Conservation (phyloP, 2,888 invertebrate genomes). For the Agrotis segetum region DNA sequence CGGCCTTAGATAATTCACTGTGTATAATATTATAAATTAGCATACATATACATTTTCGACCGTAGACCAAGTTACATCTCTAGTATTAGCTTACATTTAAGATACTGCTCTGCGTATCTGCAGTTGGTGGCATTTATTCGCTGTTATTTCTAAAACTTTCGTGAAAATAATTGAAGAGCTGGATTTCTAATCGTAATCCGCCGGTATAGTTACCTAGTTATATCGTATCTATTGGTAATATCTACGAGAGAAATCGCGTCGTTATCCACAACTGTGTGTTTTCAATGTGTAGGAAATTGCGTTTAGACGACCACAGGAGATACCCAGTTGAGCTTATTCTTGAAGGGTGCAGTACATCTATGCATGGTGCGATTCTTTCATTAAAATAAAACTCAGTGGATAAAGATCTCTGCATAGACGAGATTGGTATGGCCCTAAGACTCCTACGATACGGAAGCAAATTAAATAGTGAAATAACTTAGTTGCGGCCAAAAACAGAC, state of each 20-base stretch:
- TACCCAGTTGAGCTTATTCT: not conserved
- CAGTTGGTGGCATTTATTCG: slow-evolving; percentile 23
- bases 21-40: slow-evolving; percentile 35
- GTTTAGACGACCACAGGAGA: slow-evolving; percentile 1
- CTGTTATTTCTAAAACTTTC: slow-evolving; percentile 8
- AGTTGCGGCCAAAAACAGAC: not conserved
- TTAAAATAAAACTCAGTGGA: too few relatives aligned
- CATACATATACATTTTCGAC: slow-evolving; percentile 54
- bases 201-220: not conserved
- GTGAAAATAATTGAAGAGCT: slow-evolving; percentile 29
- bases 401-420: too few relatives aligned
- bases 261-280: not conserved
- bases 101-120: slow-evolving; percentile 40
- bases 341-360: not conserved
- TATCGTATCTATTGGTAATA: slow-evolving; percentile 23
- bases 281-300: not conserved
- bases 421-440: not conserved
- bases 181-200: slow-evolving; percentile 18
- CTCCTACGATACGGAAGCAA: too few relatives aligned
- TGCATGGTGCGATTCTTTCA: not conserved
- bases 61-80: slow-evolving; percentile 32
- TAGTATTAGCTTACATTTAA: slow-evolving; percentile 22
- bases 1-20: too few relatives aligned
- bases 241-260: slow-evolving; percentile 21
- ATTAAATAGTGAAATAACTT: not conserved